These are phyloP conservation scores for Siniperca knerii DNA, from an alignment of 2,113 vertebrate species.

Conservation along the genomic window DNA sequence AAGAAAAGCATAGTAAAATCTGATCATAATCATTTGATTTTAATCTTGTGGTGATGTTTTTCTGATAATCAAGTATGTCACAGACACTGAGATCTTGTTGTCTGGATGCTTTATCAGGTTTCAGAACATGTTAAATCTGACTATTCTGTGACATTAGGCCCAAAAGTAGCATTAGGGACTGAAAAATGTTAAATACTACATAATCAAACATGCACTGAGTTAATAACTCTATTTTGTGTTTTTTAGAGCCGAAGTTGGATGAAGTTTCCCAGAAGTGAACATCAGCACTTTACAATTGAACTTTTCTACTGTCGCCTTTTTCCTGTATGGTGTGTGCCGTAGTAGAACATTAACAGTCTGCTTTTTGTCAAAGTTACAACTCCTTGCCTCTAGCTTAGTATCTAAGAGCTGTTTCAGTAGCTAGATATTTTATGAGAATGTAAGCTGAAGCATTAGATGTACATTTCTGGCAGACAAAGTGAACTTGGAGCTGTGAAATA, in stretches of 20 bases:
- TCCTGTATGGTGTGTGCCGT: conserved; percentile 1
- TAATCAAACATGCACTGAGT: neutral
- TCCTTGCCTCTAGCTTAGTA: conserved; percentile 11
- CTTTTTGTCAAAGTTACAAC: neutral
- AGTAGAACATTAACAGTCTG: conserved; percentile 8
- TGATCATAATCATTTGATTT: neutral
- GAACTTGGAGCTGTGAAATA: conserved; percentile 49
- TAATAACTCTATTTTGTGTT: neutral
- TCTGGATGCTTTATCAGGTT: neutral
- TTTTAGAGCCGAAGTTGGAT: conserved; percentile 80
- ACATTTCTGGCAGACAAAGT: conserved; percentile 7
- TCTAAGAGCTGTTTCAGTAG: conserved; percentile 5
- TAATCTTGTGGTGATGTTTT: neutral
- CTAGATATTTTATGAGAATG: neutral
- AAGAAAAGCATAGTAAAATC: neutral
- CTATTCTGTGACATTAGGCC: neutral
- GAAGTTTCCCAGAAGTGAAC: conserved; percentile 78
- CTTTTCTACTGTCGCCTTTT: conserved; percentile 31
- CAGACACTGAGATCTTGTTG: neutral
- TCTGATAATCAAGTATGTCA: neutral
- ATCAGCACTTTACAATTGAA: neutral
- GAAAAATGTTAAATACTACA: neutral
- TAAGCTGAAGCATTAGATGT: conserved; percentile 13
- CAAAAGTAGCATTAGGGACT: neutral
- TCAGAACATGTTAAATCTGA: neutral